Percentiles rank a stretch among this genome's conserved stretches.
Evolutionary conservation across 64 coral and sea anemone species (phyloP).

Genomic region (Dendronephthya gigantea): DNA sequence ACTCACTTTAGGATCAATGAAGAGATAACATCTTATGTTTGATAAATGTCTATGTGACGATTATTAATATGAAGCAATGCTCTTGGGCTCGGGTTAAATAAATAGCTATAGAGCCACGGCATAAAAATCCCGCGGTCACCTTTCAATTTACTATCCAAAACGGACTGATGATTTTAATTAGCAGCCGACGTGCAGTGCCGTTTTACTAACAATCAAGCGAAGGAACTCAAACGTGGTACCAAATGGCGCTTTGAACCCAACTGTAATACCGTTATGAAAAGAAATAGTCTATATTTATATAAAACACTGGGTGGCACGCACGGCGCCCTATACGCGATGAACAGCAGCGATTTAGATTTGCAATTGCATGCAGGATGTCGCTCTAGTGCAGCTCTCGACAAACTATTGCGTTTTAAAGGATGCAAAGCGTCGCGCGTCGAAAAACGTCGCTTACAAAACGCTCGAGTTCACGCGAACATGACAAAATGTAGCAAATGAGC

Average conservation of each 20-base stretch:
- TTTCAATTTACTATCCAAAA: background rate
- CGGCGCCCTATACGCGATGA: background rate
- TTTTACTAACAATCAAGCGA: background rate
- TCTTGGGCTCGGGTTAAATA: background rate
- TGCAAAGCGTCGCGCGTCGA: background rate
- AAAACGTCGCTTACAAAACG: background rate
- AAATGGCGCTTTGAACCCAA: background rate
- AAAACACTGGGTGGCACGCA: background rate
- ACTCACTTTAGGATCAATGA: background rate
- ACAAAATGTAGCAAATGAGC: constrained; percentile 9
- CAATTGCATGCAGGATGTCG: background rate
- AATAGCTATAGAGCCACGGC: background rate
- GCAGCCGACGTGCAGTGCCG: background rate
- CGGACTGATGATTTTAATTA: background rate
- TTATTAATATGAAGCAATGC: constrained; percentile 7
- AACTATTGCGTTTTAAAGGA: background rate
- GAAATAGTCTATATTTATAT: background rate
- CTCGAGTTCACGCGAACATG: background rate
- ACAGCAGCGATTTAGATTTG: background rate
- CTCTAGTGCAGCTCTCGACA: constrained; percentile 12
- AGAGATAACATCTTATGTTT: constrained; percentile 12
- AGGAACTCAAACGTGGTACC: background rate
- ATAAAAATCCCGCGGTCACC: background rate
- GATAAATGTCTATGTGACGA: constrained; percentile 8
- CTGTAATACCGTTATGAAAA: background rate